These are phyloP conservation scores for Dicaeum eximium DNA, from an alignment of 2,113 vertebrate genomes.

Conservation along the genomic window DNA sequence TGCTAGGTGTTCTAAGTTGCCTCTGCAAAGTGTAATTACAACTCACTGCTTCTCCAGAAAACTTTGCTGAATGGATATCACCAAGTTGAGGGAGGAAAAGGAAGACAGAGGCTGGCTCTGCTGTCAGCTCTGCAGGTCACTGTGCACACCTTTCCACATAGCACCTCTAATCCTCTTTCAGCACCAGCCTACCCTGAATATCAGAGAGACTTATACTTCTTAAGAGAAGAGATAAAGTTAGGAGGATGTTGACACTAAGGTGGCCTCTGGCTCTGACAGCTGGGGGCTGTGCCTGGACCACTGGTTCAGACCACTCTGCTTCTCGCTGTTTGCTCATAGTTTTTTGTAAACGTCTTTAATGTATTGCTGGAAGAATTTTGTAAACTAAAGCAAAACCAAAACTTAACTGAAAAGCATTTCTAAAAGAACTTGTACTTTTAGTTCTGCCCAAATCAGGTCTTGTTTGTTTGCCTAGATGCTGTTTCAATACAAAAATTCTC, in stretches of 20 bases:
- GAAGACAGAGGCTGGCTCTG: not conserved
- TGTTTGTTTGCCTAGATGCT: not conserved
- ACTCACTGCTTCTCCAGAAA: not conserved
- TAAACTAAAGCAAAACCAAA: not conserved
- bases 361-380: not conserved
- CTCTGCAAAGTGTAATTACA: not conserved
- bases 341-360: not conserved
- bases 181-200: not conserved
- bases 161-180: not conserved
- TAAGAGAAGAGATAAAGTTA: not conserved
- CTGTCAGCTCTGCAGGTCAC: not conserved
- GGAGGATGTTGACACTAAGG: not conserved
- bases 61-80: not conserved
- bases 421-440: not conserved
- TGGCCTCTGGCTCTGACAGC: not conserved
- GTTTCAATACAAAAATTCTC: not conserved
- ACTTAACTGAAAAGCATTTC: not conserved
- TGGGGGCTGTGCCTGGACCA: not conserved
- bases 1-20: not conserved
- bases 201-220: not conserved
- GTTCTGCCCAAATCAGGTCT: not conserved
- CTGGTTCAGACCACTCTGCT: not conserved
- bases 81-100: not conserved
- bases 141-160: not conserved
- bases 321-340: not conserved